Evolutionary conservation across 2,113 vertebrate genomes (phyloP), one percentile per base, ranked within the genome.

Genomic region (Larimichthys polyactis): DNA sequence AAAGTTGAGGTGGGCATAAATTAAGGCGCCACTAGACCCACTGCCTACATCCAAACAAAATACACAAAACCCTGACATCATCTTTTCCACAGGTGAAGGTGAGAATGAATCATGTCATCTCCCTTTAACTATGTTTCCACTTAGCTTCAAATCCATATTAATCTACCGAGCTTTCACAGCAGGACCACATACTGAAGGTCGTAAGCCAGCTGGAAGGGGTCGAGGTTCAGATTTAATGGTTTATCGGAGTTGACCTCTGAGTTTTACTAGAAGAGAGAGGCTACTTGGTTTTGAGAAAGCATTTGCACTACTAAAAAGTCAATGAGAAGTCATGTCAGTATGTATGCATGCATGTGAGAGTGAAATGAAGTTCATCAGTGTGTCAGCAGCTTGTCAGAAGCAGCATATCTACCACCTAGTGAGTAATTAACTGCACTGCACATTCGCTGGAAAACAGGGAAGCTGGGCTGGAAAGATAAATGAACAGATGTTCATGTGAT

Each of bases 61-160:
- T 11, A 43, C 24, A 64, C 40, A 29, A 62, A 73, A 44, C 22
- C 46, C 32, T 63, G 67, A 78, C 68, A 14, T 62, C 77, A 43
- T 5, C 43, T 67, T 46, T 78, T 57, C 75, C 73, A 57, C 29
- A 62, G 14, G 11, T 46, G 44, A 46, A 29, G 20, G 19, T 32
- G 20, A 76, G 43, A 76, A 48, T 57, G 57, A 77, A 27, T 67
- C 63, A 72, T 11, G 0, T 67, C 27, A 36, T 15, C 29, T 44
- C 11, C 10, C 51, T 12, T 6, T 2, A 15, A 36, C 36, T 32
- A 22, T 16, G 55, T 63, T 66, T 29, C 36, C 52, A 19, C 4
- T 65, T 44, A 65, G 29, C 51, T 46, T 48, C 62, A 14, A 22
- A 68, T 68, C 43, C 52, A 2, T 36, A 51, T 59, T 48, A 46